These are phyloP conservation scores for Atopsyche davidsoni DNA, from an alignment of 1,140 invertebrate genomes.

Conservation along the genomic window DNA sequence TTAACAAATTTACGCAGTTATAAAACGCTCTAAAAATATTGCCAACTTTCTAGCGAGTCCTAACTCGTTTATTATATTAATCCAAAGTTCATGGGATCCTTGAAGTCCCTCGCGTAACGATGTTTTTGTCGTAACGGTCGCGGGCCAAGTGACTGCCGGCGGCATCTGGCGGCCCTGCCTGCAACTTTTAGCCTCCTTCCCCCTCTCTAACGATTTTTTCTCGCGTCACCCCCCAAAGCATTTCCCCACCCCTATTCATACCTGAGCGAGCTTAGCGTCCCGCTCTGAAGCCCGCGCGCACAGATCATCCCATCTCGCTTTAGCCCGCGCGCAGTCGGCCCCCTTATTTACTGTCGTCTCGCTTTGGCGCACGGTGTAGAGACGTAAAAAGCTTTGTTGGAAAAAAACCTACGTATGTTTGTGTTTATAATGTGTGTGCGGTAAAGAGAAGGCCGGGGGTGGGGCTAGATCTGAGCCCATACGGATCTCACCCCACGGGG, in stretches of 20 bases:
- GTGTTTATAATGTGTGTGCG: conserved; percentile 22
- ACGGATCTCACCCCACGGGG: conserved; percentile 6
- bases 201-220: conserved; percentile 28
- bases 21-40: no score
- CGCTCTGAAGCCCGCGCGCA: conserved; percentile 14
- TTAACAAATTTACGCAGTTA: no score
- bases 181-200: conserved; percentile 21
- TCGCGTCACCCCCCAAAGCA: conserved; percentile 16
- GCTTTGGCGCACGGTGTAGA: conserved; percentile 2
- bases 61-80: conserved; percentile 12
- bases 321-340: neutral
- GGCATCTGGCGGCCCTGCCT: conserved; percentile 22
- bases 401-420: conserved; percentile 25
- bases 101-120: conserved; percentile 9
- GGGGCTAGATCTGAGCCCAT: conserved; percentile 23
- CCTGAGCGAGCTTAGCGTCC: conserved; percentile 26
- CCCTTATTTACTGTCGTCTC: conserved; percentile 14
- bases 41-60: no score
- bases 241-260: conserved; percentile 25
- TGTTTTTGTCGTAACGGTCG: conserved; percentile 7
- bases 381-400: conserved; percentile 15
- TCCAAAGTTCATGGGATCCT: conserved; percentile 20
- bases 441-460: conserved; percentile 25
- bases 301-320: conserved; percentile 3
- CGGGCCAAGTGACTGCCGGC: conserved; percentile 20